A percentile compares a stretch with the other conserved stretches of the same genome.
phyloP scores from a whole-genome alignment of 2,888 invertebrate genomes.

The Erebia aethiops region DNA sequence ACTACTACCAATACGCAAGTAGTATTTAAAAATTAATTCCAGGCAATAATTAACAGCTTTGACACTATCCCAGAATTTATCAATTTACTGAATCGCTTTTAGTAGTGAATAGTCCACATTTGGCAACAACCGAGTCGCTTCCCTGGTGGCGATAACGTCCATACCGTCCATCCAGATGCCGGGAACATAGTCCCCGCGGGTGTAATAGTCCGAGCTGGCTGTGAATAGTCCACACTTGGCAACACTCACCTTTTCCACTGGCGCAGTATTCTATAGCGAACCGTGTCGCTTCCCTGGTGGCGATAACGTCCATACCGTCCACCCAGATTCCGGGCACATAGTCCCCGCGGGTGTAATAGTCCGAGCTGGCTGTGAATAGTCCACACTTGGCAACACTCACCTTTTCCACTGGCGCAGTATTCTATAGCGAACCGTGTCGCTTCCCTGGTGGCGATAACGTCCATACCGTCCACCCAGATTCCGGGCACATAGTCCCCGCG shows the following conservation, averaged over 20 bases:
- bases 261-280: not conserved
- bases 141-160: conserved; percentile 55
- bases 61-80: too few relatives aligned
- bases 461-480: conserved; percentile 98
- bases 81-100: too few relatives aligned
- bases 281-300: not conserved
- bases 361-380: conserved; percentile 93
- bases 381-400: conserved; percentile 87
- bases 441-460: not conserved
- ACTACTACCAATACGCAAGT: too few relatives aligned
- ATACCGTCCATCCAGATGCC: conserved; percentile 99
- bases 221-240: conserved; percentile 93
- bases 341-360: conserved; percentile 97
- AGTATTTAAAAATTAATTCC: too few relatives aligned
- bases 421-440: not conserved
- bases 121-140: too few relatives aligned
- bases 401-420: conserved; percentile 85
- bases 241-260: conserved; percentile 86
- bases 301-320: conserved; percentile 90
- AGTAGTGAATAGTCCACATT: too few relatives aligned
- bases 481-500: conserved; percentile 98
- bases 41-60: too few relatives aligned
- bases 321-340: conserved; percentile 98
- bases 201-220: conserved; percentile 94
- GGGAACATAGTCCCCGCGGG: conserved; percentile 96